Evolutionary conservation across 1,140 invertebrate species (phyloP).

Genomic region (Musca domestica): DNA sequence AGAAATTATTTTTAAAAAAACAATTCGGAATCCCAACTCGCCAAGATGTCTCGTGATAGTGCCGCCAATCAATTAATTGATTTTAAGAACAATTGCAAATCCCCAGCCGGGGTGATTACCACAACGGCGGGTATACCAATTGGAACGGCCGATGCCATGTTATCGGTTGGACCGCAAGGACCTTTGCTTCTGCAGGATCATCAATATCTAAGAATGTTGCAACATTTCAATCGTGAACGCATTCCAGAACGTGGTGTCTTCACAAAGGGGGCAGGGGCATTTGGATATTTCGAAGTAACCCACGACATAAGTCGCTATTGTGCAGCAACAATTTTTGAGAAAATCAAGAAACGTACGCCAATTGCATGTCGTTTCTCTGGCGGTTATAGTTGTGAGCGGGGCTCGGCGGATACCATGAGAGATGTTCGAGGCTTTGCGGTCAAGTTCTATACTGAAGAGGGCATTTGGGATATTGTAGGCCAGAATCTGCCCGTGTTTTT

Average conservation of each 20-base stretch:
- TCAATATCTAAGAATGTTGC: slow-evolving; percentile 86
- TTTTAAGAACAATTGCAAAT: slow-evolving; percentile 62
- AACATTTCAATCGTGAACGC: slow-evolving; percentile 91
- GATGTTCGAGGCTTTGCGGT: slow-evolving; percentile 93
- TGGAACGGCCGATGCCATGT: slow-evolving; percentile 76
- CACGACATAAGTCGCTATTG: slow-evolving; percentile 86
- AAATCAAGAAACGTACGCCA: slow-evolving; percentile 79
- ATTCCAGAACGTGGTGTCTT: slow-evolving; percentile 98
- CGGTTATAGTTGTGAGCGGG: slow-evolving; percentile 75
- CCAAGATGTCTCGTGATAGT: slow-evolving; percentile 45
- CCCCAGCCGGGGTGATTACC: slow-evolving; percentile 52
- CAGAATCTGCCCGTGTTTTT: slow-evolving; percentile 98
- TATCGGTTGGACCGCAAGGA: slow-evolving; percentile 85
- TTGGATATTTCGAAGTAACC: slow-evolving; percentile 95
- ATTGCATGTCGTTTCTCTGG: slow-evolving; percentile 61
- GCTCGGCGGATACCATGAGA: slow-evolving; percentile 84
- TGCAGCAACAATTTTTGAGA: slow-evolving; percentile 82
- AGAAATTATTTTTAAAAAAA: too few species aligned
- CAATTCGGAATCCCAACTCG: slow-evolving; percentile 34
- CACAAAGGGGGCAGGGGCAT: slow-evolving; percentile 95
- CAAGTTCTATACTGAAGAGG: slow-evolving; percentile 96
- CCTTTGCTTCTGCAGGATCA: slow-evolving; percentile 89
- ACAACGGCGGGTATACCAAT: slow-evolving; percentile 77
- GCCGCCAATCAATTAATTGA: slow-evolving; percentile 68
- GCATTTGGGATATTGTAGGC: slow-evolving; percentile 93